Base-by-base conservation (phyloP, 2,797 vertebrate species). In the Oryzias dopingdopingensis region DNA sequence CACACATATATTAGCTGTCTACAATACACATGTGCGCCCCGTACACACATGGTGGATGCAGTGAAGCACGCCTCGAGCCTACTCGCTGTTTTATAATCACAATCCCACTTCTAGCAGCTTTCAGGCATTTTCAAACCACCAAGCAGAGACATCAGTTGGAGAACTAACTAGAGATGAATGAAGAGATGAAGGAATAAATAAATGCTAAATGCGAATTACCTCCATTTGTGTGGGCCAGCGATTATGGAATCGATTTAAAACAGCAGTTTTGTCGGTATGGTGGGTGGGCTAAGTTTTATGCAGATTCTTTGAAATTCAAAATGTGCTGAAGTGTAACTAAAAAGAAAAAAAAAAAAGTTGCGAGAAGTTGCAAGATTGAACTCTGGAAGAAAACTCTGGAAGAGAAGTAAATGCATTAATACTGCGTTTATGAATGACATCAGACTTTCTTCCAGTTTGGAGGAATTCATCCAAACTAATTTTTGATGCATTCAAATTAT, bases 1-100 rank as follows among this genome's bases (percentile, higher is more conserved):
- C 87, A 89, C 87, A 89, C 84, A 88, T 86, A 83, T 81, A 86
- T 89, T 84, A 87, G 81, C 10, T 23, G 67, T 68, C 67, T 72
- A 54, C 79, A 49, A 70, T 61, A 62, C 71, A 76, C 80, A 78
- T 79, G 80, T 77, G 73, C 47, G 17, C 65, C 65, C 66, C 56
- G 22, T 26, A 76, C 79, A 79, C 79, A 65, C 78, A 77, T 56
- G 3, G 61, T 23, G 45, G 59, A 79, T 80, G 66, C 65, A 50
- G 69, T 4, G 55, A 63, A 61, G 63, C 70, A 6, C 10, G 74
- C 86, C 79, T 47, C 52, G 6, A 75, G 80, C 76, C 80, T 58
- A 10, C 58, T 74, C 58, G 18, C 56, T 64, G 74, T 75, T 83
- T 83, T 83, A 82, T 86, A 86, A 89, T 86, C 76, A 78, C 70